Evolutionary conservation across 64 coral and sea anemone species (phyloP), one percentile per base, ranked within the genome.

Genomic region (Montipora sp.): DNA sequence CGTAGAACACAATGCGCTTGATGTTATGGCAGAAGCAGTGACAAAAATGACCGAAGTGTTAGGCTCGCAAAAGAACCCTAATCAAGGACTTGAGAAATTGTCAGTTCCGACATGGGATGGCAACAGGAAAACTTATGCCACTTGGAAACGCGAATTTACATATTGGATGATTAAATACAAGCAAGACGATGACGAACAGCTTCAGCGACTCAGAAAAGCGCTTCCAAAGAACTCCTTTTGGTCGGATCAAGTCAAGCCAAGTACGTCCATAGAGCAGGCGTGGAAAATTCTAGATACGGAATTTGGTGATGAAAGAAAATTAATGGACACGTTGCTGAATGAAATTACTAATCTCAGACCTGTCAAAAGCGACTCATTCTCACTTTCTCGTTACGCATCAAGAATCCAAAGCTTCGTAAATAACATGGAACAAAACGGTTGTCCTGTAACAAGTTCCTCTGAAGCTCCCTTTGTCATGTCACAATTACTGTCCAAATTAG

Each of bases 381-480:
- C 80, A 24, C 80, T 83, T 19, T 60, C 36, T 9, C 53, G 47
- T 49, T 49, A 67, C 44, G 27, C 58, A 48, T 21, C 65, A 1
- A 85, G 16, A 14, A 18, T 59, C 7, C 82, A 51, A 9, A 75
- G 91, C 59, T 87, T 80, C 61, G 76, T 81, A 24, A 87, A 65
- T 72, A 76, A 88, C 61, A 88, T 88, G 84, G 83, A 93, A 45
- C 75, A 88, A 76, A 93, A 93, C 77, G 91, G 61, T 20, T 88
- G 91, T 70, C 20, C 90, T 27, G 81, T 92, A 22, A 85, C 90
- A 44, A 59, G n/a, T 77, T 50, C 90, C 45, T 82, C 69, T 59
- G 90, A 92, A 73, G 83, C 90, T 16, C 90, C 90, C 76, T 92
- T 92, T 45, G 83, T 92, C 77, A 92, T 92, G 90, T 92, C 80